These are phyloP conservation scores for Epinephelus moara DNA, from an alignment of 2,113 vertebrate species.

Conservation along the genomic window DNA sequence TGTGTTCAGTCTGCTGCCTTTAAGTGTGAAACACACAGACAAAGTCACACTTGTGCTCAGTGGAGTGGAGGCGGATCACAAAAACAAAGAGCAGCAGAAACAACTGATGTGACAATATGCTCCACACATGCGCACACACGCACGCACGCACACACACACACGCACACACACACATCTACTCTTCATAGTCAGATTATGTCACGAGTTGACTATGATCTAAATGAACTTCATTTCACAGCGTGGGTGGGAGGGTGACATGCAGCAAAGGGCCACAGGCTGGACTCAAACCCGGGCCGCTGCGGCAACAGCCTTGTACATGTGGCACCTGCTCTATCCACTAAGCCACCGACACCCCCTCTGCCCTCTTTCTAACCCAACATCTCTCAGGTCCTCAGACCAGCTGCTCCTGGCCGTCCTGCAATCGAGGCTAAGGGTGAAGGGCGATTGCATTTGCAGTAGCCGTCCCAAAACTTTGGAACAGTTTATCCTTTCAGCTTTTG, in stretches of 20 bases:
- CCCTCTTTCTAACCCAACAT: too few species aligned
- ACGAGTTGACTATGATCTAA: neutral
- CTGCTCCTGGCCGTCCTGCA: too few species aligned
- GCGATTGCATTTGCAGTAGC: neutral
- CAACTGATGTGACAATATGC: neutral
- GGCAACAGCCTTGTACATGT: too few species aligned
- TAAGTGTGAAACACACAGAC: slow-evolving; percentile 2
- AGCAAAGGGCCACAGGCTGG: neutral
- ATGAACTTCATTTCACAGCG: neutral
- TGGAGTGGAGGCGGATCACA: neutral
- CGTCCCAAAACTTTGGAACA: too few species aligned
- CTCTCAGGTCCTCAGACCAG: too few species aligned
- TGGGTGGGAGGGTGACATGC: too few species aligned
- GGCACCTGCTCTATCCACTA: too few species aligned
- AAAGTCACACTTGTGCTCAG: slow-evolving; percentile 21
- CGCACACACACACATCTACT: neutral
- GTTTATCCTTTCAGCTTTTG: too few species aligned
- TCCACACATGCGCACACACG: neutral
- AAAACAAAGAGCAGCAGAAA: slow-evolving; percentile 14
- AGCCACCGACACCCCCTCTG: too few species aligned
- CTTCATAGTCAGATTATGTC: neutral
- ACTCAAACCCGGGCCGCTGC: neutral
- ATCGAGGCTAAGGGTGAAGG: too few species aligned
- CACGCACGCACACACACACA: neutral
- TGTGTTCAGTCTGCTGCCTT: neutral